Percentiles rank a stretch among this genome's conserved stretches.
Evolutionary conservation across 2,797 vertebrate genomes (phyloP).

Genomic region (Vultur gryphus): DNA sequence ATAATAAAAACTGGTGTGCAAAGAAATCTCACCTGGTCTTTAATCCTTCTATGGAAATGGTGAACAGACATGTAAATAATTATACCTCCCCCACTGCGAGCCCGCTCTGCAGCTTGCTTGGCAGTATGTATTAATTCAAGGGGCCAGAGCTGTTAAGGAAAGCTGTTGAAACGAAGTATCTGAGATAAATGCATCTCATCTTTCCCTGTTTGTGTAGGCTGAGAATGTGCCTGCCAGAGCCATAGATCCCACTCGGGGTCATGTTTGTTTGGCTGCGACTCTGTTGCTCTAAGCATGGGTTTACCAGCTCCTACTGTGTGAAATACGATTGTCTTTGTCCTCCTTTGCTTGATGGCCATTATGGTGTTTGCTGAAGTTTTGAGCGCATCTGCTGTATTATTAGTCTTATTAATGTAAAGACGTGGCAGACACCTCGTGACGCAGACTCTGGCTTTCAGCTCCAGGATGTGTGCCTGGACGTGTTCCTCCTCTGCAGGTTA

Average conservation of each 20-base stretch:
- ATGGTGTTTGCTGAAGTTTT: not conserved
- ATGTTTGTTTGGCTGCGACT: not conserved
- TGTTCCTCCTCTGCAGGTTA: not conserved
- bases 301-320: not conserved
- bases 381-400: not conserved
- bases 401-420: not conserved
- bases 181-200: not conserved
- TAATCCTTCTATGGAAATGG: not conserved
- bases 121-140: not conserved
- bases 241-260: not conserved
- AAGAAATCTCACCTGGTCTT: not conserved
- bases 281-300: not conserved
- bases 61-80: not conserved
- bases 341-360: not conserved
- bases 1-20: no score
- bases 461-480: accelerated
- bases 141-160: not conserved
- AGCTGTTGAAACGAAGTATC: not conserved
- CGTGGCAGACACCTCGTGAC: not conserved
- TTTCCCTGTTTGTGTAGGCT: not conserved
- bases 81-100: not conserved
- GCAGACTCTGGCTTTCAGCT: not conserved
- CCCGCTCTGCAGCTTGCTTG: not conserved
- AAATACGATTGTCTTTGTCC: not conserved
- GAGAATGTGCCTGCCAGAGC: not conserved